Evolutionary conservation across 2,113 vertebrate species (phyloP), one percentile per base, ranked within the genome.

Genomic region (Seriola rivoliana): DNA sequence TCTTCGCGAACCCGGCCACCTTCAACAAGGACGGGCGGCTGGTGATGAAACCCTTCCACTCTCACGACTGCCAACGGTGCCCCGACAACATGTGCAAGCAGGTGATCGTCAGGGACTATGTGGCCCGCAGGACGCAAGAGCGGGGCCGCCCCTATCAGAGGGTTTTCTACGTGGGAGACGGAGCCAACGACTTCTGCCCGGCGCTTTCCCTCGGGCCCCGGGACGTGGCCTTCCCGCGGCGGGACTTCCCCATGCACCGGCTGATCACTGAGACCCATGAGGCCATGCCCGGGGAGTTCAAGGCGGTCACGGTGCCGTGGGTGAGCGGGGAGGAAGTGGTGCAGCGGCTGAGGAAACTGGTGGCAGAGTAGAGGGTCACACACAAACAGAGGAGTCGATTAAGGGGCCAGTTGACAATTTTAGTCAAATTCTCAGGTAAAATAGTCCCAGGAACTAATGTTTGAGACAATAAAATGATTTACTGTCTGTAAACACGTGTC

Each of bases 171-270:
- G 95, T 99, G 0, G 98, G 98, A 0, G 98, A 99, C 0, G 98
- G 98, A 0, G 97, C 97, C 93, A 99, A 99, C 52, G 98, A 99
- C 89, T 99, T 99, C 95, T 99, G 98, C 80, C 98, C 98, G 0
- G 93, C 95, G 0, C 81, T 92, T 21, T 40, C 93, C 4, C 93
- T 99, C 90, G 94, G 91, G 0, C 89, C 93, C 0, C 91, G 94
- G 0, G 98, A 99, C 25, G 94, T 97, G 81, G 97, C 94, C 0
- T 99, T 99, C 90, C 96, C 98, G 0, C 94, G 98, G 10, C 93
- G 95, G 38, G 96, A 96, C 36, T 99, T 97, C 65, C 97, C 97
- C 70, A 98, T 99, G 97, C 97, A 99, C 93, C 92, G 93, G 46
- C 91, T 98, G 72, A 95, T 96, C 89, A 95, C 94, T 19, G 97